Evolutionary conservation across 2,888 invertebrate genomes (phyloP), one percentile per base, ranked within the genome.

Genomic region (Ernsta delagoae): DNA sequence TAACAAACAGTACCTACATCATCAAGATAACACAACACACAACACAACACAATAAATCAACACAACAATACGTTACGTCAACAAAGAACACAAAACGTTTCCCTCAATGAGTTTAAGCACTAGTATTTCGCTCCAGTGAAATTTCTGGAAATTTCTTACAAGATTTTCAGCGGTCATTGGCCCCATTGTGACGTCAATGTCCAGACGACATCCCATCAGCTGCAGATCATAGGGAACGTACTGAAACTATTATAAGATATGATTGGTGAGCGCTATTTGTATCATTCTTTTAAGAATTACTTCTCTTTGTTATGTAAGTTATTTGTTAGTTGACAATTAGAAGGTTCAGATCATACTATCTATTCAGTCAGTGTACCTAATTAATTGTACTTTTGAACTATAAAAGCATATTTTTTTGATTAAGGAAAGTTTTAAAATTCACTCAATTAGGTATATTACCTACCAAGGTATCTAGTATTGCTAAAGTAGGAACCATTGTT

Each of bases 131-230:
- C 24, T 24, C 24, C 24, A 53, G 24, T 24, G 12, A 57, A 57
- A 57, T 36, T 57, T 57, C 57, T 57, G 57, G 43, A 59, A 43
- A 5, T 59, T 59, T 59, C 59, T 59, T 59, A 16, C 43, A 43
- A 70, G 59, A 65, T 43, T 56, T 43, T 56, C 41, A 54, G 65
- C 59, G 73, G 70, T 70, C 62, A 57, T 69, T 60, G 75, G 34
- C 65, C 71, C 63, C 65, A 59, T 70, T 70, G 70, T 56, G 64
- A 71, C 62, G 73, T 73, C 75, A 72, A 71, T 69, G 72, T 71
- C 72, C 73, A 72, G 74, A 72, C 73, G 74, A 72, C 73, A 54
- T 65, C 59, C 24, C 59, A 50, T 65, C 65, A 57, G 50, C 5
- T 48, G 45, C 63, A 39, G 45, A 57, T 65, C 65, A 65, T 16